Evolutionary conservation across 2,888 invertebrate species (phyloP).

Genomic region (Petrolisthes cinctipes): DNA sequence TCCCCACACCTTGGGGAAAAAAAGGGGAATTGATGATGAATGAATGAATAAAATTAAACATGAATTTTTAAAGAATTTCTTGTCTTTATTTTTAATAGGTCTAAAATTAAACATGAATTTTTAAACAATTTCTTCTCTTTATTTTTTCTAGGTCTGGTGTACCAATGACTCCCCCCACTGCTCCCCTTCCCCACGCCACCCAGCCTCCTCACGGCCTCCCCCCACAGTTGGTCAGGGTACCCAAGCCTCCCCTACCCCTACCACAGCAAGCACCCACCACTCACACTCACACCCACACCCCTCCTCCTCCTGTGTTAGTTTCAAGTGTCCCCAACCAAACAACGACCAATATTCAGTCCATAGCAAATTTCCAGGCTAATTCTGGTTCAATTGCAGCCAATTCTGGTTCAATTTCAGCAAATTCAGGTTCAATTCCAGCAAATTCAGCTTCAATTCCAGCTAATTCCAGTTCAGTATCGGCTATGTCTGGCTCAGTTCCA

Average conservation of each 20-base stretch:
- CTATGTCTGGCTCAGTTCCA: not conserved
- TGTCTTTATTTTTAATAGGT: no score
- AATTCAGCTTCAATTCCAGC: no score
- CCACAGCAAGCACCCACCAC: not conserved
- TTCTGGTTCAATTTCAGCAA: no score
- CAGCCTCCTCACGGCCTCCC: constrained; percentile 50
- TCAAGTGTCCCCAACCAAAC: constrained; percentile 40
- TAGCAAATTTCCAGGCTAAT: constrained; percentile 5
- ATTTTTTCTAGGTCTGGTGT: constrained; percentile 38
- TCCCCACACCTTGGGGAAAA: no score
- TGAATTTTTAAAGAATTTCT: no score
- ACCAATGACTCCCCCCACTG: constrained; percentile 55
- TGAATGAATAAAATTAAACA: no score
- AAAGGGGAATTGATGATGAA: no score
- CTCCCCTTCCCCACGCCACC: constrained; percentile 45
- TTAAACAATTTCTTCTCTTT: not conserved
- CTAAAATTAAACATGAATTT: no score
- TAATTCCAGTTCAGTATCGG: no score
- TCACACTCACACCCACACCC: constrained; percentile 41
- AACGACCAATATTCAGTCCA: constrained; percentile 28
- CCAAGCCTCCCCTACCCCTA: constrained; percentile 22
- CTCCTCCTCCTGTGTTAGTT: constrained; percentile 45
- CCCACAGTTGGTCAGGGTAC: constrained; percentile 48
- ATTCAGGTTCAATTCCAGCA: no score
- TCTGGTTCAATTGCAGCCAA: no score